phyloP scores from a whole-genome alignment of 2,888 invertebrate species.

The Cotesia congregata region DNA sequence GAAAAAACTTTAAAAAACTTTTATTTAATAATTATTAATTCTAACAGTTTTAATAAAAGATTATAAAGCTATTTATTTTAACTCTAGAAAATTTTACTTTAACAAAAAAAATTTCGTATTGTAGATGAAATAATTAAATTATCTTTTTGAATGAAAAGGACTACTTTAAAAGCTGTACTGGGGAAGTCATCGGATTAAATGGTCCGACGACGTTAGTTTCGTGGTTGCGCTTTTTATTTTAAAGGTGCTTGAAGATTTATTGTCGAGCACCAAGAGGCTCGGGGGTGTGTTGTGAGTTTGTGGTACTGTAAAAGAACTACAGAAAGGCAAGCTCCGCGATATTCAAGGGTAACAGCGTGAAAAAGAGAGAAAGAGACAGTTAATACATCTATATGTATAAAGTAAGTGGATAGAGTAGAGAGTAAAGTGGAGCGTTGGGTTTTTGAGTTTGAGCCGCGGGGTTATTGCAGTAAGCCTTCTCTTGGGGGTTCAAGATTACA shows the following conservation, averaged over 20 bases:
- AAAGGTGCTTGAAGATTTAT: slow-evolving; percentile 49
- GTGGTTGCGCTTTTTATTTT: slow-evolving; percentile 44
- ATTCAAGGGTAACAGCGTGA: slow-evolving; percentile 39
- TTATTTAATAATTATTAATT: too few species aligned
- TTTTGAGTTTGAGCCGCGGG: slow-evolving; percentile 66
- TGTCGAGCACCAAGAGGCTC: slow-evolving; percentile 42
- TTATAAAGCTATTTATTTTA: too few species aligned
- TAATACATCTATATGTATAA: slow-evolving; percentile 49
- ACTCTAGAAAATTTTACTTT: too few species aligned
- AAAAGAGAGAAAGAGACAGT: too few species aligned
- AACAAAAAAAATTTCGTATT: too few species aligned
- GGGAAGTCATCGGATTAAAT: slow-evolving; percentile 37
- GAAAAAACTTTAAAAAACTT: too few species aligned
- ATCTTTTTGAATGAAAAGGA: not conserved
- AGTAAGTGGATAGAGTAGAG: slow-evolving; percentile 10
- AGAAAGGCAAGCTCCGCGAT: slow-evolving; percentile 25
- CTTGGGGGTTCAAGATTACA: slow-evolving; percentile 67
- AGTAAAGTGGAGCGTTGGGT: slow-evolving; percentile 52
- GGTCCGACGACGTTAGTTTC: slow-evolving; percentile 41
- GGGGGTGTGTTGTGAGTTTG: slow-evolving; percentile 41
- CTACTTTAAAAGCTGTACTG: slow-evolving; percentile 2
- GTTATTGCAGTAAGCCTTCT: slow-evolving; percentile 70
- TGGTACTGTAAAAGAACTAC: slow-evolving; percentile 29
- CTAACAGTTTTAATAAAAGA: too few species aligned
- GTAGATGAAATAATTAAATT: too few species aligned